Evolutionary conservation across 2,888 invertebrate genomes (phyloP).

Genomic region (Ferdinandea cuprea): DNA sequence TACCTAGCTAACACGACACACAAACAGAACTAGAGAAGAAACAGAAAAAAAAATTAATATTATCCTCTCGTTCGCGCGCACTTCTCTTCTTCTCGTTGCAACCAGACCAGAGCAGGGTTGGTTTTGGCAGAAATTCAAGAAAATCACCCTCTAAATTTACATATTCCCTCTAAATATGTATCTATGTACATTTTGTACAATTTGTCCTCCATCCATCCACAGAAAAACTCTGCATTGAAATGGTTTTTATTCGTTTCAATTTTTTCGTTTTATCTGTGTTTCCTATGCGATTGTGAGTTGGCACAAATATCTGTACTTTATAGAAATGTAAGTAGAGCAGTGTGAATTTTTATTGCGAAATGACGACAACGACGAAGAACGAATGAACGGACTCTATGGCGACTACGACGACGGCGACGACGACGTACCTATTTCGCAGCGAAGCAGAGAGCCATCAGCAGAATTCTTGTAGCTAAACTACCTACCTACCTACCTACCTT

Average conservation of each 20-base stretch:
- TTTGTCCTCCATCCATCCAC: conserved; percentile 68
- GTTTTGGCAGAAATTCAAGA: conserved; percentile 76
- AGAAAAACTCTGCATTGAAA: conserved; percentile 54
- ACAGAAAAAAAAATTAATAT: conserved; percentile 12
- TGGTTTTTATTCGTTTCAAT: conserved; percentile 11
- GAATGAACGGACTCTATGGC: conserved; percentile 40
- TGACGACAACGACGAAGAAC: conserved; percentile 31
- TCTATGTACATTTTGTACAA: conserved; percentile 39
- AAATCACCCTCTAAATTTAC: conserved; percentile 73
- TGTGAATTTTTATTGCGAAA: conserved; percentile 73
- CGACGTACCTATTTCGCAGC: conserved; percentile 52
- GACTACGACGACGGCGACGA: too few relatives aligned
- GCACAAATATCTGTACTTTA: conserved; percentile 67
- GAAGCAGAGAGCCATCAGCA: conserved; percentile 23
- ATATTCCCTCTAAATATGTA: conserved; percentile 55
- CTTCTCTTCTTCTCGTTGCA: conserved; percentile 47
- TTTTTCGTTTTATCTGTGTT: conserved; percentile 61
- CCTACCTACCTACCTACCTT: too few relatives aligned
- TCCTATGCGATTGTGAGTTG: conserved; percentile 71
- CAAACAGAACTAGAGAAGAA: neutral
- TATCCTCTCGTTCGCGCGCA: conserved; percentile 54
- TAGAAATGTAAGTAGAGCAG: conserved; percentile 59
- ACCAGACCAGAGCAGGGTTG: too few relatives aligned
- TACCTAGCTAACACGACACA: too few relatives aligned
- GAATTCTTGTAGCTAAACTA: conserved; percentile 55